Percentiles rank a stretch among this genome's conserved stretches.
These are phyloP conservation scores for Silvanus unidentatus DNA, from an alignment of 2,888 invertebrate genomes.

Conservation along the genomic window DNA sequence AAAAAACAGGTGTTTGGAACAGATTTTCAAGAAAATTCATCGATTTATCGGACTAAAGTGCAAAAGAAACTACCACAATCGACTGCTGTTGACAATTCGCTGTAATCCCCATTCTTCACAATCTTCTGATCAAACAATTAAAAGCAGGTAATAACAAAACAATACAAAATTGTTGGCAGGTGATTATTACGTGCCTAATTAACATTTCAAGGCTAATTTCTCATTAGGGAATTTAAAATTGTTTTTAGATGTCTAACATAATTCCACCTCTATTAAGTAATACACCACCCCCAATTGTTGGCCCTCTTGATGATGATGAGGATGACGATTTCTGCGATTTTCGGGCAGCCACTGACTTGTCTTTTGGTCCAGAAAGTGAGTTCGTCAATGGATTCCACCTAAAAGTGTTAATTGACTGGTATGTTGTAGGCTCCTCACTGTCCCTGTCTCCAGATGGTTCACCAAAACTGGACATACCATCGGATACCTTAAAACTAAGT, in stretches of 20 bases:
- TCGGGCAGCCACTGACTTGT: slow-evolving; percentile 45
- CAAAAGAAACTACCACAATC: too few species aligned
- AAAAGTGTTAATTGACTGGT: not conserved
- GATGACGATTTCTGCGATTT: slow-evolving; percentile 59
- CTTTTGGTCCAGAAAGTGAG: slow-evolving; percentile 40
- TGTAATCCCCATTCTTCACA: too few species aligned
- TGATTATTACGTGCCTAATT: too few species aligned
- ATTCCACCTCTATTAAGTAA: slow-evolving; percentile 54
- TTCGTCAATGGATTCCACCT: slow-evolving; percentile 1
- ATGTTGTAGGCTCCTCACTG: slow-evolving; percentile 10
- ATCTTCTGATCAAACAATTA: not conserved
- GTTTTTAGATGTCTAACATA: slow-evolving; percentile 44
- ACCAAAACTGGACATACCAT: slow-evolving; percentile 21
- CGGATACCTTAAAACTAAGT: slow-evolving; percentile 23
- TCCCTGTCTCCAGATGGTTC: slow-evolving; percentile 27
- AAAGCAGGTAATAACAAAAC: not conserved
- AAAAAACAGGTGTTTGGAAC: slow-evolving; percentile 7
- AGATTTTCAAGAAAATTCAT: not conserved
- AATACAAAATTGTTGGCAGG: not conserved
- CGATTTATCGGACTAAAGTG: too few species aligned
- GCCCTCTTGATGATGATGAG: slow-evolving; percentile 44
- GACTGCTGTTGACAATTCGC: too few species aligned
- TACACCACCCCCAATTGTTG: slow-evolving; percentile 53
- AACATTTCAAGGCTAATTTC: not conserved
- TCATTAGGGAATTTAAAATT: not conserved